These are phyloP conservation scores for Clanis bilineata DNA, from an alignment of 2,888 invertebrate genomes.

Conservation along the genomic window DNA sequence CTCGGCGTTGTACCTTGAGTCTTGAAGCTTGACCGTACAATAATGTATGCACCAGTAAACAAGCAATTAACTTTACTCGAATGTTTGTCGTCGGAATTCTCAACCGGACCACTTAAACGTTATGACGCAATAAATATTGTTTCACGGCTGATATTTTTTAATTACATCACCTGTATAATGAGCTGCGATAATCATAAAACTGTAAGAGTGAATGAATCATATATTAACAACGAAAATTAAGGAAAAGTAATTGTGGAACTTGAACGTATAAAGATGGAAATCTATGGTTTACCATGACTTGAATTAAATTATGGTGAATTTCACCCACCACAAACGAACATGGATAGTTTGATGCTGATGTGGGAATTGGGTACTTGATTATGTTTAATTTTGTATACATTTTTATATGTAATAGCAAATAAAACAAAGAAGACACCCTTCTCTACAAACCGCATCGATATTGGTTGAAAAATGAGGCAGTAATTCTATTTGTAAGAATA, in stretches of 20 bases:
- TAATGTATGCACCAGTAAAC: conserved; percentile 30
- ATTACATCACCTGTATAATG: conserved; percentile 9
- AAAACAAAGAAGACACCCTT: no score
- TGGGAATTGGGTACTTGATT: no score
- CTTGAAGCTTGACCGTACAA: background rate
- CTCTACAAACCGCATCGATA: no score
- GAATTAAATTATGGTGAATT: no score
- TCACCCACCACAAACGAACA: no score
- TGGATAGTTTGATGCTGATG: no score
- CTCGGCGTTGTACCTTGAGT: background rate
- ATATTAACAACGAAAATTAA: background rate
- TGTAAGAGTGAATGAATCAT: conserved; percentile 1
- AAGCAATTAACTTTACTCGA: conserved; percentile 29
- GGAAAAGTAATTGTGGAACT: background rate
- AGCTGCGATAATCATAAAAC: conserved; percentile 5
- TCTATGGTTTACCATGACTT: background rate
- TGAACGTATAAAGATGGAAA: background rate
- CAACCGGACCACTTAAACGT: conserved; percentile 19
- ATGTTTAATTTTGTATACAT: no score
- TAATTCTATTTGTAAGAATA: no score
- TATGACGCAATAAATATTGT: conserved; percentile 20
- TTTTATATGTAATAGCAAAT: no score
- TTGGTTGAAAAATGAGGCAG: no score
- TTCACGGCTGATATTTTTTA: conserved; percentile 5
- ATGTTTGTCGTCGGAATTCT: conserved; percentile 29